Percentiles rank a stretch among this genome's conserved stretches.
Conservation (phyloP, 1,140 invertebrate genomes). For the Galendromus occidentalis region DNA sequence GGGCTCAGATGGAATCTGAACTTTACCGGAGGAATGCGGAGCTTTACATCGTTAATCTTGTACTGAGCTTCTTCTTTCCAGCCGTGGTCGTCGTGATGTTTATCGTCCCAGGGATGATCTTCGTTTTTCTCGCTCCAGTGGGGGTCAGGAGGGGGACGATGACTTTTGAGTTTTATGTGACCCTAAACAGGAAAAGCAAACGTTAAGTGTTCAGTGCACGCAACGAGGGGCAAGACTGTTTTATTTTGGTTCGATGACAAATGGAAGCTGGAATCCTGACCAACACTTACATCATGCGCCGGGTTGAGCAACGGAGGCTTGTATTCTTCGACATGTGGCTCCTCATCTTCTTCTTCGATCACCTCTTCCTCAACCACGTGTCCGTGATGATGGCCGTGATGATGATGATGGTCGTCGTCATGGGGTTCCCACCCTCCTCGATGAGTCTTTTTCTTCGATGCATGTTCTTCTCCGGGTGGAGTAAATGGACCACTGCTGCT, state of each 20-base stretch:
- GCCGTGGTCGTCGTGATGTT: neutral
- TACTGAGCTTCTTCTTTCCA: constrained; percentile 8
- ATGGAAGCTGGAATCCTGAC: neutral
- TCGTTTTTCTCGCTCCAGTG: constrained; percentile 2
- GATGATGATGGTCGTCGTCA: neutral
- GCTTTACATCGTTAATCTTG: constrained; percentile 7
- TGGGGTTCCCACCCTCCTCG: neutral
- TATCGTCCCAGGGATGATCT: neutral
- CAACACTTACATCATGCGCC: neutral
- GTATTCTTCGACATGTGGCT: neutral
- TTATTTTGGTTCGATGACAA: too few relatives aligned
- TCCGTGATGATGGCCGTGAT: neutral
- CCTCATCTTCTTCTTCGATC: neutral
- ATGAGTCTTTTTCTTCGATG: neutral
- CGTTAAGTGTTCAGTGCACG: neutral
- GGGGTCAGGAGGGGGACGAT: neutral
- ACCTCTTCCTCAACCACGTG: neutral
- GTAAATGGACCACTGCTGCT: neutral
- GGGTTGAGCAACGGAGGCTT: neutral
- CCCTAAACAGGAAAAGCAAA: neutral
- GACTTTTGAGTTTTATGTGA: constrained; percentile 11
- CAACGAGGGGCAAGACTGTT: neutral
- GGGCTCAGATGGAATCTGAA: neutral
- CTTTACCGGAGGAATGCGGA: neutral
- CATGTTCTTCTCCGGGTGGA: neutral